These are phyloP conservation scores for Uloborus diversus DNA, from an alignment of 1,140 invertebrate species.

Conservation along the genomic window DNA sequence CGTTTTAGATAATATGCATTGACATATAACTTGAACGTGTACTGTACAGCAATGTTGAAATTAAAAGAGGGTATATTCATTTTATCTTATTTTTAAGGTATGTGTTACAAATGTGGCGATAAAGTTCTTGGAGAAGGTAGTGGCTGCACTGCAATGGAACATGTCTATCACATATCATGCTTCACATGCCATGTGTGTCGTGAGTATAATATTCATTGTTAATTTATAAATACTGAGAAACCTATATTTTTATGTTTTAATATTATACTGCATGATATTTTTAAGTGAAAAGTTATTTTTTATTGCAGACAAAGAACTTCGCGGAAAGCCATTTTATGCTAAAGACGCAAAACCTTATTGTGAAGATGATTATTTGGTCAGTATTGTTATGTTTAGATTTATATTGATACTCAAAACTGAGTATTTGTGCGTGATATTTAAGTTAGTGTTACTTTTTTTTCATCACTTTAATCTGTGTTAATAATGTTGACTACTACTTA, in stretches of 20 bases:
- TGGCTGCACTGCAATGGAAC: constrained; percentile 95
- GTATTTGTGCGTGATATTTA: too few relatives aligned
- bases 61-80: too few relatives aligned
- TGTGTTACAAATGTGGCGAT: constrained; percentile 88
- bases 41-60: too few relatives aligned
- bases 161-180: constrained; percentile 94
- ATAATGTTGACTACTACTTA: too few relatives aligned
- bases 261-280: background rate
- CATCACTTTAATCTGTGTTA: too few relatives aligned
- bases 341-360: constrained; percentile 94
- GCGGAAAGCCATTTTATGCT: constrained; percentile 94
- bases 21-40: too few relatives aligned
- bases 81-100: constrained; percentile 69
- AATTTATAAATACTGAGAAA: too few relatives aligned
- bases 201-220: constrained; percentile 61
- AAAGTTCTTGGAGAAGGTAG: constrained; percentile 90
- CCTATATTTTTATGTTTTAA: background rate
- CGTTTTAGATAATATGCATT: too few relatives aligned
- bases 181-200: constrained; percentile 91
- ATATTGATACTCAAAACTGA: background rate
- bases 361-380: constrained; percentile 90
- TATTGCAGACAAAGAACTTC: constrained; percentile 75
- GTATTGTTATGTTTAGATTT: constrained; percentile 55
- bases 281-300: constrained; percentile 28
- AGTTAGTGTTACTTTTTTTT: too few relatives aligned